Evolutionary conservation across 2,888 invertebrate species (phyloP).

Genomic region (Chrysolina oricalcia): DNA sequence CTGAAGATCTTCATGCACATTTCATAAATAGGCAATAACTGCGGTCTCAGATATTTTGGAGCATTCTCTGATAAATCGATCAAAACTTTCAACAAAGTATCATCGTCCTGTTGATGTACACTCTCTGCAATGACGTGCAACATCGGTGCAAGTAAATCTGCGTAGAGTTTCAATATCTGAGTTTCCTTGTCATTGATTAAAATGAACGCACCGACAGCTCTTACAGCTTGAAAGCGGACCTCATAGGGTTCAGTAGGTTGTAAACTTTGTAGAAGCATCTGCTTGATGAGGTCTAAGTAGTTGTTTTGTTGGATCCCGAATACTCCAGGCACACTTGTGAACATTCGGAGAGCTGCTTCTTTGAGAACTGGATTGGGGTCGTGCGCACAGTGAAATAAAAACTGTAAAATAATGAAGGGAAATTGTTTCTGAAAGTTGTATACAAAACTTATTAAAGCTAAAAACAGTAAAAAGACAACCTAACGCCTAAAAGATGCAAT

Average conservation of each 20-base stretch:
- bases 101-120: constrained; percentile 89
- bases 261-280: constrained; percentile 91
- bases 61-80: constrained; percentile 95
- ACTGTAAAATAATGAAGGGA: constrained; percentile 68
- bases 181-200: constrained; percentile 94
- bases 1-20: constrained; percentile 90
- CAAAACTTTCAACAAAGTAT: constrained; percentile 91
- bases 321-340: constrained; percentile 95
- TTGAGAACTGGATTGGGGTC: constrained; percentile 87
- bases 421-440: not conserved
- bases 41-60: constrained; percentile 93
- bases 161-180: constrained; percentile 90
- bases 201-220: constrained; percentile 91
- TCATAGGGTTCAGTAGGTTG: constrained; percentile 76
- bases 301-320: constrained; percentile 96
- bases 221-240: constrained; percentile 87
- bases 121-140: constrained; percentile 87
- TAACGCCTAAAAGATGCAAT: no score
- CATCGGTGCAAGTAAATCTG: constrained; percentile 87
- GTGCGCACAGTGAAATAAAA: constrained; percentile 95
- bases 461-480: no score
- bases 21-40: constrained; percentile 89
- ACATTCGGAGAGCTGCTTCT: constrained; percentile 95
- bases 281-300: constrained; percentile 94
- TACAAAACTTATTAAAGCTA: no score